A percentile compares a stretch with the other conserved stretches of the same genome.
phyloP scores from a whole-genome alignment of 2,113 vertebrate species.

The Daboia siamensis region DNA sequence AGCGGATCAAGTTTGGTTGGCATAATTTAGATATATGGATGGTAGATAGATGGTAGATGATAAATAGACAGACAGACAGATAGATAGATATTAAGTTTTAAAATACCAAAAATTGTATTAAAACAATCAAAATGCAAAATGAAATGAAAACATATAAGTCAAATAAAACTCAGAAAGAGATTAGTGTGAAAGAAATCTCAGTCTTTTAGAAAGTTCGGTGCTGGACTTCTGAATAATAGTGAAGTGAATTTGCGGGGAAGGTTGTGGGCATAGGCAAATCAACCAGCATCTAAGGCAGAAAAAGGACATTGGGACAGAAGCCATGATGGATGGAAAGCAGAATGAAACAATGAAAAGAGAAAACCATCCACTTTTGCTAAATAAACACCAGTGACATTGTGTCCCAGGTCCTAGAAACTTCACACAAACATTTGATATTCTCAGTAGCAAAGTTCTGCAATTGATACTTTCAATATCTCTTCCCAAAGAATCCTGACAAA shows the following conservation, averaged over 20 bases:
- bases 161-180: neutral
- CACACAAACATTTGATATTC: neutral
- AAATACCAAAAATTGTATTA: neutral
- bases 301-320: neutral
- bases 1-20: neutral
- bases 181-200: neutral
- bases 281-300: neutral
- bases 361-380: neutral
- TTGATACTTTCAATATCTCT: neutral
- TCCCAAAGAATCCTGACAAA: neutral
- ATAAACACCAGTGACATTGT: neutral
- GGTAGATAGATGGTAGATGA: neutral
- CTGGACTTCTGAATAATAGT: neutral
- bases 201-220: neutral
- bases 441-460: neutral
- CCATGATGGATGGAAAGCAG: neutral
- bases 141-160: neutral
- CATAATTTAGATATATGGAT: neutral
- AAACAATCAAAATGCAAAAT: neutral
- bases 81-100: neutral
- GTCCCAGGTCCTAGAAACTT: neutral
- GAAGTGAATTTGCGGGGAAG: neutral
- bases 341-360: neutral
- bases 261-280: neutral
- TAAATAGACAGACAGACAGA: too few species aligned